These are phyloP conservation scores for Hoplodrina blanda DNA, from an alignment of 2,888 invertebrate genomes.

Conservation along the genomic window DNA sequence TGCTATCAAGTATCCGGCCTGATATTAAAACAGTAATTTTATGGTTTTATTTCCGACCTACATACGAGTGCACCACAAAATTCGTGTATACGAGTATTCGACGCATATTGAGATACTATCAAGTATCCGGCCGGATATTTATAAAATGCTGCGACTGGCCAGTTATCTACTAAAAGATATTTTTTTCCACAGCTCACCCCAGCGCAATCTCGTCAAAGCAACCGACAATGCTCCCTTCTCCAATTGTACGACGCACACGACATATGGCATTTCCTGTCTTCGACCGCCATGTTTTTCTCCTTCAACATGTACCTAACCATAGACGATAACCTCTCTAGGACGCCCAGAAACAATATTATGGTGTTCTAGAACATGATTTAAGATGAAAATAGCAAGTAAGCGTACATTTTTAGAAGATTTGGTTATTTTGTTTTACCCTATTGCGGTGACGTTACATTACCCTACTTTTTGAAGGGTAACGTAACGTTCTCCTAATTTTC, in stretches of 20 bases:
- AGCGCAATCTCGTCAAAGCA: constrained; percentile 94
- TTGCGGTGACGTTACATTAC: too few species aligned
- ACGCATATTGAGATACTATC: too few species aligned
- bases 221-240: constrained; percentile 93
- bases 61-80: too few species aligned
- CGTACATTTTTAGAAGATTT: not conserved
- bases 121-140: too few species aligned
- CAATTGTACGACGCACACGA: constrained; percentile 96
- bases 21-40: too few species aligned
- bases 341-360: constrained; percentile 79
- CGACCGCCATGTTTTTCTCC: constrained; percentile 95
- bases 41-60: too few species aligned
- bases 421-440: too few species aligned
- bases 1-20: too few species aligned
- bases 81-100: too few species aligned
- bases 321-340: constrained; percentile 91
- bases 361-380: constrained; percentile 76
- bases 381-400: not conserved
- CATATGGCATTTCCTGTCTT: constrained; percentile 96
- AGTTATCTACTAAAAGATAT: not conserved
- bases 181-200: constrained; percentile 88
- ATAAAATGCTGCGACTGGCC: too few species aligned
- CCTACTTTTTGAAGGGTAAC: too few species aligned
- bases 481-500: too few species aligned
- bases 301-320: constrained; percentile 96